Evolutionary conservation across 2,888 invertebrate species (phyloP).

Genomic region (Trissolcus japonicus): DNA sequence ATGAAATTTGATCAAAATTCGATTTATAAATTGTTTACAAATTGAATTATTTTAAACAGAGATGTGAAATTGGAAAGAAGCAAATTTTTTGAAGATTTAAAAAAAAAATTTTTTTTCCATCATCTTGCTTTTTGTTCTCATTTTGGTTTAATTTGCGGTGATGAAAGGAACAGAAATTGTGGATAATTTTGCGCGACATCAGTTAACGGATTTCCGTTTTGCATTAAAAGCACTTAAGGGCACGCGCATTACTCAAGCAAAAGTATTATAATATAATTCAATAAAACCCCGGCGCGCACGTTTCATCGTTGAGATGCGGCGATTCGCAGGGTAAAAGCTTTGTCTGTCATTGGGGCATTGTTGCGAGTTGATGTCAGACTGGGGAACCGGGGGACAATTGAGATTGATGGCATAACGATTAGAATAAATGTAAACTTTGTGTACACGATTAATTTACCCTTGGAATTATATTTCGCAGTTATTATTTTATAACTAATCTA

Average conservation of each 20-base stretch:
- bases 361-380: conserved; percentile 31
- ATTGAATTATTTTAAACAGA: no score
- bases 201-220: conserved; percentile 13
- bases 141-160: no score
- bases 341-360: conserved; percentile 44
- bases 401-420: conserved; percentile 42
- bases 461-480: neutral
- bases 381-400: conserved; percentile 31
- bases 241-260: conserved; percentile 24
- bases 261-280: conserved; percentile 46
- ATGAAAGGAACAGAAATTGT: no score
- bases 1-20: no score
- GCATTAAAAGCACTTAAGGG: conserved; percentile 19
- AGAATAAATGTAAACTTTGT: conserved; percentile 7
- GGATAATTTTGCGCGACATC: no score
- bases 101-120: no score
- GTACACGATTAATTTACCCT: neutral
- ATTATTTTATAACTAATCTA: neutral
- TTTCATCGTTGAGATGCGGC: conserved; percentile 12
- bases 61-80: no score
- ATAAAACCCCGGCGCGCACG: conserved; percentile 32
- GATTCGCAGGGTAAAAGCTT: conserved; percentile 42
- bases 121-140: no score
- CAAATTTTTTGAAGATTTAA: no score
- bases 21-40: no score